A percentile compares a stretch with the other conserved stretches of the same genome.
These are phyloP conservation scores for Adineta ricciae DNA, from an alignment of 2,888 invertebrate genomes.

Conservation along the genomic window DNA sequence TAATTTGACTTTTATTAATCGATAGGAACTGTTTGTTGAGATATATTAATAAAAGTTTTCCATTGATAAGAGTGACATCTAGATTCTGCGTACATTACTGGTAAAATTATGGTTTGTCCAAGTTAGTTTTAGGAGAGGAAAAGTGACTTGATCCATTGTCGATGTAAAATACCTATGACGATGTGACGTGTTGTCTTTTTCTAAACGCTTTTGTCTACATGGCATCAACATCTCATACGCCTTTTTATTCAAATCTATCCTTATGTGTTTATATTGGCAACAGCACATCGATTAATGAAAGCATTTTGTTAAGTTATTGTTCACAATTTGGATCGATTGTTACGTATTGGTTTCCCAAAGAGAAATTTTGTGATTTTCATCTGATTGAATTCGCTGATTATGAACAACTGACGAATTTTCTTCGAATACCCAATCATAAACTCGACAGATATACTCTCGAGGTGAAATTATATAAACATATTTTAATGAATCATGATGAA, in stretches of 20 bases:
- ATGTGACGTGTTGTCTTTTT: neutral
- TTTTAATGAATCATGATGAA: neutral
- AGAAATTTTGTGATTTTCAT: neutral
- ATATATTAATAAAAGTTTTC: neutral
- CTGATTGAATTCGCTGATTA: neutral
- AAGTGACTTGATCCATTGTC: no score
- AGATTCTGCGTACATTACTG: neutral
- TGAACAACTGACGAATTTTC: neutral
- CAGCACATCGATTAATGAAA: neutral
- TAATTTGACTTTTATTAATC: neutral
- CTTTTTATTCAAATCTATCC: neutral
- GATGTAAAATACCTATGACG: neutral
- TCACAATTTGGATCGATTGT: neutral
- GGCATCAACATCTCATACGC: neutral
- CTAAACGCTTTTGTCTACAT: neutral
- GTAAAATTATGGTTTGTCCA: neutral
- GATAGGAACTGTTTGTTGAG: no score
- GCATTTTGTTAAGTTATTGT: neutral
- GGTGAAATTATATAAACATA: neutral
- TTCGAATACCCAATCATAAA: neutral
- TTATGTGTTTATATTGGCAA: neutral
- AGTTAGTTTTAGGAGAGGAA: neutral
- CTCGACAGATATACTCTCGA: neutral
- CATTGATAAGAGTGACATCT: neutral
- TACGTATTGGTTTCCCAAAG: neutral